phyloP scores from a whole-genome alignment of 2,888 invertebrate species.

The Aplocera efformata region DNA sequence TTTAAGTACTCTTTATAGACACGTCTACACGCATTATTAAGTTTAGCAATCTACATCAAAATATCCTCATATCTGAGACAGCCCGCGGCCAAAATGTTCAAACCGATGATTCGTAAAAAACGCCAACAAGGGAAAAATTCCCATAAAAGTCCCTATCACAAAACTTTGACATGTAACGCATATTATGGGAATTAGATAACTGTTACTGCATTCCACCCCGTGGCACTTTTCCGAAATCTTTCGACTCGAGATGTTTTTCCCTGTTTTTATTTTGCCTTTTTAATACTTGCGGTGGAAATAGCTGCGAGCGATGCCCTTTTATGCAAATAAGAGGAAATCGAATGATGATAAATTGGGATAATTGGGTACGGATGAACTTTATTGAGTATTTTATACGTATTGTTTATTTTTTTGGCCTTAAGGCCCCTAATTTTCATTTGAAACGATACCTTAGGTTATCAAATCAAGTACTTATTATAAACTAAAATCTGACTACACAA shows the following conservation, averaged over 20 bases:
- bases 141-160: constrained; percentile 57
- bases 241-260: constrained; percentile 30
- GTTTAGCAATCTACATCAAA: constrained; percentile 1
- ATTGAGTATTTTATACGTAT: too few species aligned
- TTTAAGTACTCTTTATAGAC: too few species aligned
- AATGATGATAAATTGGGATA: constrained; percentile 4
- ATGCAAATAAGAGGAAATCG: constrained; percentile 17
- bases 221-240: constrained; percentile 20
- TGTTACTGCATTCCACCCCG: constrained; percentile 40
- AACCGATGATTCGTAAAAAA: constrained; percentile 44
- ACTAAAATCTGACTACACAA: too few species aligned
- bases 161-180: constrained; percentile 72
- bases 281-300: constrained; percentile 36
- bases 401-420: too few species aligned
- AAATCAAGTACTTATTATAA: too few species aligned
- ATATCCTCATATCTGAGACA: constrained; percentile 17
- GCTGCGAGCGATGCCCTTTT: constrained; percentile 39
- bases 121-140: constrained; percentile 36
- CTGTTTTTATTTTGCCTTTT: constrained; percentile 37
- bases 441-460: too few species aligned
- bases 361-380: constrained; percentile 13
- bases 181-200: constrained; percentile 74
- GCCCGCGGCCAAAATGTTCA: constrained; percentile 24
- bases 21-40: too few species aligned
- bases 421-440: too few species aligned